These are phyloP conservation scores for Drepana falcataria DNA, from an alignment of 2,888 invertebrate species.

Conservation along the genomic window DNA sequence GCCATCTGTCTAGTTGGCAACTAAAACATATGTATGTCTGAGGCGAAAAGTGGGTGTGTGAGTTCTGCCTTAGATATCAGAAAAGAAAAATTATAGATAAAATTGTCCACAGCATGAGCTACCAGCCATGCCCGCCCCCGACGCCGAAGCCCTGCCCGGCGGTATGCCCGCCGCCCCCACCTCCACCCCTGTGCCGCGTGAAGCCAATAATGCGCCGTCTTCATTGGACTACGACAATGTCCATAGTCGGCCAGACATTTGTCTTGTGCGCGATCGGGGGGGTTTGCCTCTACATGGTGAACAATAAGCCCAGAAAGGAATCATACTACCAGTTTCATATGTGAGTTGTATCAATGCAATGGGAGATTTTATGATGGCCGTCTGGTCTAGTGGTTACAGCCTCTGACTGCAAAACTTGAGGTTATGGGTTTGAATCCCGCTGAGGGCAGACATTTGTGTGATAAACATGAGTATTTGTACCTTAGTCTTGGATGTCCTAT, in stretches of 20 bases:
- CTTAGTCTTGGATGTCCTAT: too few species aligned
- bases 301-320: neutral
- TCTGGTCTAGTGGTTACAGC: too few species aligned
- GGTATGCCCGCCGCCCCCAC: slow-evolving; percentile 42
- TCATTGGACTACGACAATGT: slow-evolving; percentile 80
- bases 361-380: too few species aligned
- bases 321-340: neutral
- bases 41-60: too few species aligned
- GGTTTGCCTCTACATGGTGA: slow-evolving; percentile 58
- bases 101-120: slow-evolving; percentile 23
- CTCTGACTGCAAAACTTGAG: too few species aligned
- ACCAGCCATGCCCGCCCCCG: slow-evolving; percentile 42
- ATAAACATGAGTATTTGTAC: too few species aligned
- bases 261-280: slow-evolving; percentile 52
- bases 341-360: neutral
- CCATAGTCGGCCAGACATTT: slow-evolving; percentile 72
- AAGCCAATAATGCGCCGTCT: slow-evolving; percentile 85
- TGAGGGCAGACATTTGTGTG: too few species aligned
- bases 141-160: slow-evolving; percentile 40
- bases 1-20: too few species aligned
- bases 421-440: too few species aligned
- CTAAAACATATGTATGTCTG: too few species aligned
- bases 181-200: slow-evolving; percentile 38
- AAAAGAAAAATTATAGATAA: neutral
- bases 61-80: too few species aligned